These are phyloP conservation scores for Campoletis raptor DNA, from an alignment of 2,888 invertebrate species.

Conservation along the genomic window DNA sequence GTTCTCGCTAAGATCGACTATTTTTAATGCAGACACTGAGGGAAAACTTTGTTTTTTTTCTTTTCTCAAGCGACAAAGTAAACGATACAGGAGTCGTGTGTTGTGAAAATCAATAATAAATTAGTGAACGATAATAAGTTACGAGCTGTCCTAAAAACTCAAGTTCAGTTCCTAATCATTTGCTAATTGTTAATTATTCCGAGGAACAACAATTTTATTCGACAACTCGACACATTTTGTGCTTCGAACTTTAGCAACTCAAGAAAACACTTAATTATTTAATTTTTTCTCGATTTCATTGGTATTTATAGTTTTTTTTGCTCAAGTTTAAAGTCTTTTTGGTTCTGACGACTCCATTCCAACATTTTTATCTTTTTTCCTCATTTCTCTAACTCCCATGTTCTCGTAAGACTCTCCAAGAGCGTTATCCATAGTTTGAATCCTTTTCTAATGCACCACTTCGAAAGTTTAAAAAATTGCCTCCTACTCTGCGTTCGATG, in stretches of 20 bases:
- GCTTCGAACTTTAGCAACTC: background rate
- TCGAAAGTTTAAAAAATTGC: too few species aligned
- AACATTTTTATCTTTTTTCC: background rate
- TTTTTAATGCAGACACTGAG: conserved; percentile 37
- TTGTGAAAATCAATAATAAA: conserved; percentile 3
- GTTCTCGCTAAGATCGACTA: conserved; percentile 32
- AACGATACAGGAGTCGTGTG: background rate
- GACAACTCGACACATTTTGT: background rate
- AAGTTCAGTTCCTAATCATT: background rate
- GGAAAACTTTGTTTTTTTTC: conserved; percentile 24
- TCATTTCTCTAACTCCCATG: background rate
- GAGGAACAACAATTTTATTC: background rate
- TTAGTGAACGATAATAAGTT: background rate
- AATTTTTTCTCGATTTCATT: too few species aligned
- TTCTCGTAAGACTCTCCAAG: background rate
- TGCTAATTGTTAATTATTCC: background rate
- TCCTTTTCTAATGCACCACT: too few species aligned
- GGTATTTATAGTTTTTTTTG: too few species aligned
- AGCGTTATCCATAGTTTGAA: too few species aligned
- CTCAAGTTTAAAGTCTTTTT: too few species aligned
- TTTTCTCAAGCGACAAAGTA: background rate
- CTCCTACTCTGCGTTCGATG: too few species aligned
- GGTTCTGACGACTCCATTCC: background rate
- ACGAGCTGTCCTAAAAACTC: background rate
- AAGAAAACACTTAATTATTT: background rate